Evolutionary conservation across 2,113 vertebrate species (phyloP), one percentile per base, ranked within the genome.

Genomic region (Zapus hudsonius): DNA sequence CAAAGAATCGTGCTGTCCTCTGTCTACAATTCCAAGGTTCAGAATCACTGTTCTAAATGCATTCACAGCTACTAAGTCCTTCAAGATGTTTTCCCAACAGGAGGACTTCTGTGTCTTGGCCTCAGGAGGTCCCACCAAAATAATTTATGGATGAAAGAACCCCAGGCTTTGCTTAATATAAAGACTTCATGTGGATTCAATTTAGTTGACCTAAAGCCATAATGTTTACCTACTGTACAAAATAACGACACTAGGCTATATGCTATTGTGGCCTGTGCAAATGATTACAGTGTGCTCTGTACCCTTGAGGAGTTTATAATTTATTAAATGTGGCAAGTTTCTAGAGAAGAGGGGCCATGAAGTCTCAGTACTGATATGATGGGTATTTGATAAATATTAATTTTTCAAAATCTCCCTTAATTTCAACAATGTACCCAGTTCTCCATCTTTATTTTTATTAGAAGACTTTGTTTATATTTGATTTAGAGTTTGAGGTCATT

Each of bases 151-250:
- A 23, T 57, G 36, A 64, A 42, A 79, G 52, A 84, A 17, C 59
- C 42, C 40, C 0, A 2, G 44, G 79, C 44, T 74, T 85, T 82
- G 15, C 81, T 89, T 78, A 88, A 94, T 84, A 80, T 84, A 47
- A 88, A 89, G n/a, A 86, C 40, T 79, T 76, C 73, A 67, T 83
- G 15, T 89, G 57, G 40, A 92, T 88, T 91, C 57, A 87, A 76
- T 94, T 94, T 59, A 40, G 19, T 88, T 95, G 79, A 83, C 44
- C 63, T 91, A 83, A 94, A 94, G 89, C 75, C 5, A 84, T 85
- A 85, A 79, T 70, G 29, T 94, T 93, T 92, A 89, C 72, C 81
- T 81, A 76, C 61, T 87, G 15, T 69, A 7, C 38, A 78, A 59
- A 93, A 84, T n/a, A n/a, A n/a, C n/a, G n/a, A n/a, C 16, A 72